These are phyloP conservation scores for Tamandua tetradactyla DNA, from an alignment of 2,797 vertebrate species.

Conservation along the genomic window DNA sequence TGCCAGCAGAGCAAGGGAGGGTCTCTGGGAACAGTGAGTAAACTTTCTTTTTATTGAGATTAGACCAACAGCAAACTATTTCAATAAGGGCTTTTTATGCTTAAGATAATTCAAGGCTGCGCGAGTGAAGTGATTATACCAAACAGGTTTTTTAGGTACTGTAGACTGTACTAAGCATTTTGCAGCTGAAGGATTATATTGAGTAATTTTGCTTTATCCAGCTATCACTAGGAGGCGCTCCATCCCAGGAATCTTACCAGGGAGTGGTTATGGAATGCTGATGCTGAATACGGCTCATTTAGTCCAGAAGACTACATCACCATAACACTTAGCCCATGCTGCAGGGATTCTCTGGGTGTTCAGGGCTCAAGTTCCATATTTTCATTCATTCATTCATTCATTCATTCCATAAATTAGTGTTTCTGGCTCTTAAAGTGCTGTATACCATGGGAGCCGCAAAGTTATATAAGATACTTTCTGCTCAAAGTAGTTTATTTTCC, in stretches of 20 bases:
- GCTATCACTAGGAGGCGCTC: conserved; percentile 58
- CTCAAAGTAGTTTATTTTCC: neutral
- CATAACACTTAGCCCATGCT: neutral
- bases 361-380: neutral
- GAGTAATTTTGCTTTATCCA: too few species aligned
- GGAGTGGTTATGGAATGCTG: neutral
- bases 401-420: neutral
- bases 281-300: neutral
- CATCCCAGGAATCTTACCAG: neutral
- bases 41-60: too few species aligned
- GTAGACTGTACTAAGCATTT: too few species aligned
- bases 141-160: too few species aligned
- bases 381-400: neutral
- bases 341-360: neutral
- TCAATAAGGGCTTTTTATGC: too few species aligned
- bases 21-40: too few species aligned
- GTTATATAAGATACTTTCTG: neutral
- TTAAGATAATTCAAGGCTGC: too few species aligned
- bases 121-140: too few species aligned
- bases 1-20: too few species aligned
- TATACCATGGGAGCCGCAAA: neutral
- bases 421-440: neutral
- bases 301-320: neutral
- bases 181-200: too few species aligned
- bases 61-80: too few species aligned